Evolutionary conservation across 2,888 invertebrate genomes (phyloP).

Genomic region (Coleophora deauratella): DNA sequence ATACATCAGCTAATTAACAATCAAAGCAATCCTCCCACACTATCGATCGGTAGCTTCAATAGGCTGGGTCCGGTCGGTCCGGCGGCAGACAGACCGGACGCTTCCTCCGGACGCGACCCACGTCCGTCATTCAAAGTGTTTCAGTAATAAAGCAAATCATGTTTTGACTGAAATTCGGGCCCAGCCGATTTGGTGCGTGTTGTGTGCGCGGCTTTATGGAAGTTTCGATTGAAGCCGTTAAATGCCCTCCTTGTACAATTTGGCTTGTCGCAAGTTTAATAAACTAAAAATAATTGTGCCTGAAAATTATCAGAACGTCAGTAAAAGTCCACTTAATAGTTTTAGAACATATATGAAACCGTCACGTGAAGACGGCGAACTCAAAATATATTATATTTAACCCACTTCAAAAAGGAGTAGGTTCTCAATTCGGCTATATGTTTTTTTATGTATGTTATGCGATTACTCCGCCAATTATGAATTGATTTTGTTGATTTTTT

Average conservation of each 20-base stretch:
- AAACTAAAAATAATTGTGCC: no score
- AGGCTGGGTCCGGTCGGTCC: constrained; percentile 25
- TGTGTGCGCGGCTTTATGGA: constrained; percentile 32
- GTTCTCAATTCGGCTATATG: no score
- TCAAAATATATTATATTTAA: no score
- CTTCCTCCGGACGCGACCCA: constrained; percentile 52
- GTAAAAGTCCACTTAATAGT: no score
- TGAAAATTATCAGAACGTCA: no score
- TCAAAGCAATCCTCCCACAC: constrained; percentile 27
- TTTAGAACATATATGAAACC: no score
- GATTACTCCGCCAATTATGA: neutral
- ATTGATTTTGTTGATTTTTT: neutral
- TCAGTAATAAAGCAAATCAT: constrained; percentile 31
- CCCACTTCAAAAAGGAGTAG: no score
- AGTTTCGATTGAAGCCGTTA: constrained; percentile 28
- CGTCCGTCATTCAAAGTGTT: constrained; percentile 38
- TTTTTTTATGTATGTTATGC: neutral
- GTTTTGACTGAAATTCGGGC: constrained; percentile 6
- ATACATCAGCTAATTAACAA: constrained; percentile 32
- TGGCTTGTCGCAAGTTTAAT: no score
- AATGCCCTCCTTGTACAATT: neutral
- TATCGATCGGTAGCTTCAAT: constrained; percentile 40
- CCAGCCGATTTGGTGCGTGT: constrained; percentile 27
- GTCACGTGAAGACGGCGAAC: no score
- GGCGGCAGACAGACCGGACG: constrained; percentile 44